These are phyloP conservation scores for Cephalopterus ornatus DNA, from an alignment of 2,113 vertebrate species.

Conservation along the genomic window DNA sequence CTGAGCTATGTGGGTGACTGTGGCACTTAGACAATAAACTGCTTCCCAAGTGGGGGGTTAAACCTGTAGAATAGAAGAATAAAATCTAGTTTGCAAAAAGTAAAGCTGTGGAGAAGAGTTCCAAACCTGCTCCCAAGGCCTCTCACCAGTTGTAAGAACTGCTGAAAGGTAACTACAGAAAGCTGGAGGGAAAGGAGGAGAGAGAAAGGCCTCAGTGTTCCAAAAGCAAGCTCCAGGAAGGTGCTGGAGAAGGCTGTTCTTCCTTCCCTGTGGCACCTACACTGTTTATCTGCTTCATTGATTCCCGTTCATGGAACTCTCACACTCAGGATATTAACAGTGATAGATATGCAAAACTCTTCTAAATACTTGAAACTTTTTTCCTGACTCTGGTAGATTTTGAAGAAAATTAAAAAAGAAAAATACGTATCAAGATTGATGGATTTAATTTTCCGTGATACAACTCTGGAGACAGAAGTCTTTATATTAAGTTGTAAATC, in stretches of 20 bases:
- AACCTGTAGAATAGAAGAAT: not conserved
- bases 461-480: not conserved
- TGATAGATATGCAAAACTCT: not conserved
- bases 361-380: constrained; percentile 15
- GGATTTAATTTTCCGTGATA: constrained; percentile 44
- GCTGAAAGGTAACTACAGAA: not conserved
- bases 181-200: not conserved
- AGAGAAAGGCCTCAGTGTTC: not conserved
- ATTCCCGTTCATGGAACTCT: not conserved
- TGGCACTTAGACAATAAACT: not conserved
- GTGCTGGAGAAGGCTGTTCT: not conserved
- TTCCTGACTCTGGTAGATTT: not conserved
- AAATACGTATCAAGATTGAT: constrained; percentile 25
- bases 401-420: not conserved
- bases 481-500: constrained; percentile 51
- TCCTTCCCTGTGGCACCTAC: not conserved
- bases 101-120: not conserved
- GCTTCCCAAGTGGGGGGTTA: not conserved
- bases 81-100: not conserved
- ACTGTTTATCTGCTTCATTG: not conserved
- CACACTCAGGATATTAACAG: not conserved
- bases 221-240: not conserved
- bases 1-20: not conserved
- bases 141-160: not conserved
- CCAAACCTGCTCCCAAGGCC: not conserved